phyloP scores from a whole-genome alignment of 53 echinoderm and acorn worm species.

The Echinarachnius parma region DNA sequence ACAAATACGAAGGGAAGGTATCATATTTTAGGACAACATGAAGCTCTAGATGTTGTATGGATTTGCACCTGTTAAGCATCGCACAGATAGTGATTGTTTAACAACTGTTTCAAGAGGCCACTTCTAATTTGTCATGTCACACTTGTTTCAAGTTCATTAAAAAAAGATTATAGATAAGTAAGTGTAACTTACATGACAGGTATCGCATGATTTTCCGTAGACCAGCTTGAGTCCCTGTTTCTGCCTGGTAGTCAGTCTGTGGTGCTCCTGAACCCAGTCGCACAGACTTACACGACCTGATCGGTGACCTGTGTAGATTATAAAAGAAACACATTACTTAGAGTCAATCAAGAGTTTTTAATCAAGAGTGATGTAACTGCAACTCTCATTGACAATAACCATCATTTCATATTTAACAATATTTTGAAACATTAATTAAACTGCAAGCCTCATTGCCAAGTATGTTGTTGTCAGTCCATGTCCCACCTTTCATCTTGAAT shows the following conservation, averaged over 20 bases:
- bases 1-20: no score
- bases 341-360: not conserved
- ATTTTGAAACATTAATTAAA: not conserved
- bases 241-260: conserved; percentile 59
- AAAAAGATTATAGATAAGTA: no score
- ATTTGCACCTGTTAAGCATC: no score
- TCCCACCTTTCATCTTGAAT: not conserved
- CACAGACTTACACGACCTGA: conserved; percentile 47
- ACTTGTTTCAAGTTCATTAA: no score
- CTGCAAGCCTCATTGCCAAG: not conserved
- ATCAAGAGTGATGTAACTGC: no score
- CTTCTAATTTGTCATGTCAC: no score
- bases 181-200: conserved; percentile 79
- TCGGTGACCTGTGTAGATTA: not conserved
- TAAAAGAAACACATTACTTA: not conserved
- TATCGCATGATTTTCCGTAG: conserved; percentile 65
- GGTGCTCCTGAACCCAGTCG: conserved; percentile 73
- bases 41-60: no score
- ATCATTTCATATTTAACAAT: not conserved
- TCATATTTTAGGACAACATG: no score
- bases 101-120: no score
- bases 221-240: conserved; percentile 75
- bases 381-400: no score
- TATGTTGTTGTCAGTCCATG: not conserved
- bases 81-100: no score